Percentiles rank a stretch among this genome's conserved stretches.
phyloP scores from a whole-genome alignment of 1,140 invertebrate species.

The Hermetia illucens region DNA sequence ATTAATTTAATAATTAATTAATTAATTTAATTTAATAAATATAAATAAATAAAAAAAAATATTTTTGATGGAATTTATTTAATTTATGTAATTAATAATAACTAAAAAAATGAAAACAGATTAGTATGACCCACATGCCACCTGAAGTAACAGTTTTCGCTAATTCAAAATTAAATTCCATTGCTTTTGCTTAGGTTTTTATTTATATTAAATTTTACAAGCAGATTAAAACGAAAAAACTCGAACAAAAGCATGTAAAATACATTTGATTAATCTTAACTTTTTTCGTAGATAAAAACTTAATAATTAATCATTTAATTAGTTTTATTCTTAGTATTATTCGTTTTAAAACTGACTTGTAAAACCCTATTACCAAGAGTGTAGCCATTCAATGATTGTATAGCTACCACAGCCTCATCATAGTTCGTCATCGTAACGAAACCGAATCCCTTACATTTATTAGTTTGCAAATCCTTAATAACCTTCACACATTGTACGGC shows the following conservation, averaged over 20 bases:
- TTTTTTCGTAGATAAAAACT: constrained; percentile 1
- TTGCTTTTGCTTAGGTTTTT: constrained; percentile 1
- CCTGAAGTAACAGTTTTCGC: too few relatives aligned
- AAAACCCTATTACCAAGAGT: constrained; percentile 87
- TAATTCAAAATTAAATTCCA: background rate
- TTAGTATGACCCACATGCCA: too few relatives aligned
- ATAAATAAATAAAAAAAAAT: background rate
- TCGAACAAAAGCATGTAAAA: too few relatives aligned
- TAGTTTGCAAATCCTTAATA: constrained; percentile 85
- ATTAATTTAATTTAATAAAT: background rate
- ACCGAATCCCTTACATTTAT: constrained; percentile 97
- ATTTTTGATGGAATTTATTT: background rate
- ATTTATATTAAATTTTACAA: too few relatives aligned
- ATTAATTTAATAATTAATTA: too few relatives aligned
- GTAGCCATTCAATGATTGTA: constrained; percentile 91
- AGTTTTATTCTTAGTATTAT: constrained; percentile 62
- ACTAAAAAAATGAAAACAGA: background rate
- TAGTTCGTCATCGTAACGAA: constrained; percentile 99
- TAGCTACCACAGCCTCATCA: constrained; percentile 89
- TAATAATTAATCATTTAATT: constrained; percentile 2
- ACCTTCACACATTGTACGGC: constrained; percentile 94
- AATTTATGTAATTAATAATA: background rate
- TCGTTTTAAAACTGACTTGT: constrained; percentile 93
- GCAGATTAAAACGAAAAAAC: too few relatives aligned
- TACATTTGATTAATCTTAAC: constrained; percentile 1